Evolutionary conservation across 2,888 invertebrate species (phyloP).

Genomic region (Cheiracanthium punctorium): DNA sequence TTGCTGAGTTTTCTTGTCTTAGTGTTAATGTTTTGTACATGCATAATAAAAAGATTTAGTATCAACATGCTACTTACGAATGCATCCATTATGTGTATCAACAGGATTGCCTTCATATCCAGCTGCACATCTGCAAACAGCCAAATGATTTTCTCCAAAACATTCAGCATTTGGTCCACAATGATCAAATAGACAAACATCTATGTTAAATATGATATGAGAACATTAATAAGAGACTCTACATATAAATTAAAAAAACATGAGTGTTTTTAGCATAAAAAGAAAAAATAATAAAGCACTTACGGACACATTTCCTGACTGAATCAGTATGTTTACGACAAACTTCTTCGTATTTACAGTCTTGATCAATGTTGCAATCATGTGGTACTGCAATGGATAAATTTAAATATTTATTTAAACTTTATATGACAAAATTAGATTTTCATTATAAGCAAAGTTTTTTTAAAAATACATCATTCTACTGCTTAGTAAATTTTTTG

Average conservation of each 20-base stretch:
- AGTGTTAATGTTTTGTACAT: no score
- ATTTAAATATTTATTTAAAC: no score
- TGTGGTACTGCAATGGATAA: slow-evolving; percentile 61
- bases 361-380: slow-evolving; percentile 68
- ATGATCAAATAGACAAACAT: slow-evolving; percentile 78
- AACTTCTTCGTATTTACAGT: slow-evolving; percentile 69
- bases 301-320: slow-evolving; percentile 69
- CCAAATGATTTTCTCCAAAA: slow-evolving; percentile 81
- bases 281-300: slow-evolving; percentile 20
- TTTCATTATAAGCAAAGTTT: no score
- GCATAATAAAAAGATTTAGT: no score
- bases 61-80: slow-evolving; percentile 34
- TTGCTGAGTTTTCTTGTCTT: no score
- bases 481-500: no score
- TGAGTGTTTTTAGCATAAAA: neutral
- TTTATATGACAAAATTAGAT: no score
- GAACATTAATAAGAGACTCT: no score
- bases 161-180: slow-evolving; percentile 82
- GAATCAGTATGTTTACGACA: slow-evolving; percentile 66
- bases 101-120: slow-evolving; percentile 85
- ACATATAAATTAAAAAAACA: neutral
- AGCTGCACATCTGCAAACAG: slow-evolving; percentile 90
- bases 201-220: slow-evolving; percentile 13
- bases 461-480: no score
- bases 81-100: slow-evolving; percentile 71